Base-by-base conservation (phyloP, 2,888 invertebrate species). In the Meliscaeva auricollis region DNA sequence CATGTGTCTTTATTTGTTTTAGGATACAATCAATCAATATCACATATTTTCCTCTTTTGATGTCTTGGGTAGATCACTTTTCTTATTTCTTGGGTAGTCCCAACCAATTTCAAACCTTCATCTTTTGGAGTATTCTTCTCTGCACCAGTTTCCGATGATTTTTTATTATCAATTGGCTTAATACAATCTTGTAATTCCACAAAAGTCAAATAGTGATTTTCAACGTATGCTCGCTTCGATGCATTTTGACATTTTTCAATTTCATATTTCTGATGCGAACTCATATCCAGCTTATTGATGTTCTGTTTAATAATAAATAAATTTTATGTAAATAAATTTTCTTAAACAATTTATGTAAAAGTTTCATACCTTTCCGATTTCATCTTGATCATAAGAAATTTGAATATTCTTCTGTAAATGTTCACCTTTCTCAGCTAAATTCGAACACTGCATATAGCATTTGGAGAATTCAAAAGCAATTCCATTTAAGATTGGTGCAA, bases 201-300 rank as follows among this genome's bases (percentile, higher is more conserved):
- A 30, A 6, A 20, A 1, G 44, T 22, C 11, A 26, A 38, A 6
- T 68, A 68, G 0, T 46, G 52, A 4, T 54, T 54, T 46, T 80
- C 74, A 11, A 62, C 68, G 8, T 20, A 75, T 11, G 54, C 62
- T 2, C 80, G 52, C 11, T 20, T 75, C 1, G 80, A 62, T 38
- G 69, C 35, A 54, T 75, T 80, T 8, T 26, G 74, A 48, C 80
- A 80, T 32, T 35, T 80, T 15, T 62, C 62, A 35, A 62, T n/a
- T 69, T 54, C 50, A 50, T 48, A 50, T 3, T 50, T 3, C 2
- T 13, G 7, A 15, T 50, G 4, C 11, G 38, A 38, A 11, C 11
- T 38, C 3, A 38, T 11, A 11, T 38, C 15, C 1, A 35, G 13
- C 3, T 35, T 1, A 30, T 20, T 6, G 13, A 13, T 13, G 7